A percentile compares a stretch with the other conserved stretches of the same genome.
Evolutionary conservation across 1,140 invertebrate species (phyloP).

Genomic region (Drosophila fuyamai): DNA sequence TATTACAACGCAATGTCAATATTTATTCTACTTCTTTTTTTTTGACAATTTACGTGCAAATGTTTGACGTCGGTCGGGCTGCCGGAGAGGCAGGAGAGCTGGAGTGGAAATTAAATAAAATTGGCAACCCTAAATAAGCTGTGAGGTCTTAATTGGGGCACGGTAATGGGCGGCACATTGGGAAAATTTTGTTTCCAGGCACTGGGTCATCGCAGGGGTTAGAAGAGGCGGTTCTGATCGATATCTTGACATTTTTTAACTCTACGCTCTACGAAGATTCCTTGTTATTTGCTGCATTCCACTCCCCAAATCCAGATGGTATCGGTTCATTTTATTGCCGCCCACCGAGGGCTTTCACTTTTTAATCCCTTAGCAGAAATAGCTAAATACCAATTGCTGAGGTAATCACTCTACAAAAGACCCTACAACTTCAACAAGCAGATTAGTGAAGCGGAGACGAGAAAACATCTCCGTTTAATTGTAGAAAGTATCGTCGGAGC

Average conservation of each 20-base stretch:
- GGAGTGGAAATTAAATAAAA: slow-evolving; percentile 71
- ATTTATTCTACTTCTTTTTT: slow-evolving; percentile 57
- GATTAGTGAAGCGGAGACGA: slow-evolving; percentile 24
- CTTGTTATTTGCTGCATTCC: slow-evolving; percentile 27
- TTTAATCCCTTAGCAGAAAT: slow-evolving; percentile 13
- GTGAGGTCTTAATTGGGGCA: slow-evolving; percentile 58
- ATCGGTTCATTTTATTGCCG: slow-evolving; percentile 3
- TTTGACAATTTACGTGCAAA: slow-evolving; percentile 68
- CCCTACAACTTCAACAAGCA: slow-evolving; percentile 14
- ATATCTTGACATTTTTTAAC: slow-evolving; percentile 15
- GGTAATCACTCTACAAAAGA: slow-evolving; percentile 33
- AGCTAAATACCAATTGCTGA: slow-evolving; percentile 17
- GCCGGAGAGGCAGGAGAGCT: not conserved
- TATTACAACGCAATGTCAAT: slow-evolving; percentile 83
- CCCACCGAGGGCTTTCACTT: slow-evolving; percentile 39
- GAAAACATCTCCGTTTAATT: slow-evolving; percentile 65
- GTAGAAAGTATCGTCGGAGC: slow-evolving; percentile 55
- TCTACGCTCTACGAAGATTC: slow-evolving; percentile 8
- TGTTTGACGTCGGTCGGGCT: slow-evolving; percentile 59
- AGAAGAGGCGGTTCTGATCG: slow-evolving; percentile 4
- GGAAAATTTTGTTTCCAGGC: not conserved
- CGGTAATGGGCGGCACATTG: slow-evolving; percentile 23
- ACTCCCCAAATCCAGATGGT: slow-evolving; percentile 2
- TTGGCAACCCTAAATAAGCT: slow-evolving; percentile 73
- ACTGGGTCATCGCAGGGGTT: not conserved